Evolutionary conservation across 2,797 vertebrate species (phyloP), one percentile per base, ranked within the genome.

Genomic region (Gadopsis marmoratus): DNA sequence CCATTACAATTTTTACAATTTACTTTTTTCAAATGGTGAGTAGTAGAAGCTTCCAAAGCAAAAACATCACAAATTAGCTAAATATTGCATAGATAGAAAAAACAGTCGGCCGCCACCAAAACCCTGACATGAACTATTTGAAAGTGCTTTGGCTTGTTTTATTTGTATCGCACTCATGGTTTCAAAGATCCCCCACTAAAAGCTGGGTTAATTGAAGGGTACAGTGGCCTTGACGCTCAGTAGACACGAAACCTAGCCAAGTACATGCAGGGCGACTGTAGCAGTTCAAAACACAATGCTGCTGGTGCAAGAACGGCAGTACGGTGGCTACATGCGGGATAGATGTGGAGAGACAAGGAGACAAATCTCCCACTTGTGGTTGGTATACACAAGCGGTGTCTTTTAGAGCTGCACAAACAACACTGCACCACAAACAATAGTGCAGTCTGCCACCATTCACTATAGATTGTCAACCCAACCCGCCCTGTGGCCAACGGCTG

Each of bases 131-230:
- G 86, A 93, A 79, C 56, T 68, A 76, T 89, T 87, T 89, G 76
- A 87, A 94, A 93, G 84, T 85, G 66, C 84, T 89, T 90, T 91
- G 91, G 86, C 77, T 89, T 91, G 78, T 88, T 93, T 93, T 94
- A 92, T 94, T 94, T 93, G 91, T 79, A 86, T 92, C 87, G 80
- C 91, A 90, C 90, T 90, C 86, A 91, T 91, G 89, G 93, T 93
- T 93, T 88, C 74, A 90, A 89, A 92, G 88, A 89, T 73, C 92
- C 83, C 83, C 92, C 90, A 87, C 89, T 94, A 91, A 93, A 94
- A 86, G 87, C 87, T 74, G 78, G 90, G 89, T 85, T 95, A 95
- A 96, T 94, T 95, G 90, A 93, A 86, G 93, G 92, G 83, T 94
- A 86, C 74, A 68, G 79, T 37, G 77, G 83, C 81, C 79, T 89